Conservation (phyloP, 2,797 vertebrate genomes). For the Gymnoscopelus microlampas region DNA sequence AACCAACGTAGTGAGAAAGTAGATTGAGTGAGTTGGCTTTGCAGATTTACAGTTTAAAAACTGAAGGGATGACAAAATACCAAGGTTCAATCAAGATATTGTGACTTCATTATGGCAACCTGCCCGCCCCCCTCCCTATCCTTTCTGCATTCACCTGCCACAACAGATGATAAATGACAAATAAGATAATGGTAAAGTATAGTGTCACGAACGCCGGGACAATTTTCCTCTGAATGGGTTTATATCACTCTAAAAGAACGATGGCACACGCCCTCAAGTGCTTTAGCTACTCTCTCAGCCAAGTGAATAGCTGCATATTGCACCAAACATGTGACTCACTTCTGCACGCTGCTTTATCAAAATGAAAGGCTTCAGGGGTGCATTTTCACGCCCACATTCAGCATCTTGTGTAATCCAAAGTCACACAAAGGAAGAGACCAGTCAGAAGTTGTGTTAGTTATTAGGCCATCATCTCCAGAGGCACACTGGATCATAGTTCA, state of each 20-base stretch:
- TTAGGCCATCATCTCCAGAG: background rate
- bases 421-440: no score
- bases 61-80: slow-evolving; percentile 37
- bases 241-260: slow-evolving; percentile 17
- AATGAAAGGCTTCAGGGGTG: slow-evolving; percentile 1
- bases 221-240: slow-evolving; percentile 4
- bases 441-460: no score
- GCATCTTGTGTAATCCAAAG: background rate
- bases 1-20: background rate
- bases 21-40: slow-evolving; percentile 12
- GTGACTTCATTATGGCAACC: background rate
- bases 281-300: slow-evolving; percentile 10
- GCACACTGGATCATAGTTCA: background rate
- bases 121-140: background rate
- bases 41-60: slow-evolving; percentile 15
- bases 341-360: background rate
- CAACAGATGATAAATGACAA: background rate
- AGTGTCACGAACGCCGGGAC: slow-evolving; percentile 4
- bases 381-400: background rate
- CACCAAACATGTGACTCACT: slow-evolving; percentile 18
- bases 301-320: slow-evolving; percentile 27
- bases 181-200: slow-evolving; percentile 9
- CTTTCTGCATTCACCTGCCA: background rate
- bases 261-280: slow-evolving; percentile 17
- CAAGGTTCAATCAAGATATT: slow-evolving; percentile 24